Evolutionary conservation across 1,140 invertebrate species (phyloP).

Genomic region (Ips typographus): DNA sequence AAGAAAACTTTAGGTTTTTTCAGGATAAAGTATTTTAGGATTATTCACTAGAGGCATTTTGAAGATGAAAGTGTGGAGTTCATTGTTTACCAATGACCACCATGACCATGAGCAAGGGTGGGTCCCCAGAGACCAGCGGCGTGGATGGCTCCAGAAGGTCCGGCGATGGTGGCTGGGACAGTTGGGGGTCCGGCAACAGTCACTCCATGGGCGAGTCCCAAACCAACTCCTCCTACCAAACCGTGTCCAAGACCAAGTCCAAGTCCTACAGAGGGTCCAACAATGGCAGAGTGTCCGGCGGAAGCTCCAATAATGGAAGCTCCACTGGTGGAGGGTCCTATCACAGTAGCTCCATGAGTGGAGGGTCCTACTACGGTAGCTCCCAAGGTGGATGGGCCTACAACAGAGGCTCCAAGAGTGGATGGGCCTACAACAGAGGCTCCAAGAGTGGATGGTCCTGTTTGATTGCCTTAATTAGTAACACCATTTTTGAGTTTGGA

Average conservation of each 20-base stretch:
- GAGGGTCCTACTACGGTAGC: constrained; percentile 25
- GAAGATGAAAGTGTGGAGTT: background rate
- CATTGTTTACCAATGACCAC: constrained; percentile 32
- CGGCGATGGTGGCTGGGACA: constrained; percentile 32
- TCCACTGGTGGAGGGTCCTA: constrained; percentile 30
- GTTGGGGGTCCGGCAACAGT: constrained; percentile 33
- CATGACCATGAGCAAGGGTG: constrained; percentile 35
- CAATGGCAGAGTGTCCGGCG: constrained; percentile 27
- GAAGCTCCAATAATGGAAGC: constrained; percentile 26
- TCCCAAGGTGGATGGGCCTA: constrained; percentile 17
- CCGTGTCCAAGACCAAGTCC: background rate
- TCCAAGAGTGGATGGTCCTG: constrained; percentile 27
- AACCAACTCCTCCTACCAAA: constrained; percentile 11
- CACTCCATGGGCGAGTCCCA: constrained; percentile 25
- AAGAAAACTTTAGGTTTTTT: constrained; percentile 10
- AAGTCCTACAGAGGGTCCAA: constrained; percentile 17
- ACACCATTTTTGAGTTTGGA: background rate
- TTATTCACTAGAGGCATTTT: constrained; percentile 20
- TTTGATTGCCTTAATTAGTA: background rate
- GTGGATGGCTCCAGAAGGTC: constrained; percentile 29
- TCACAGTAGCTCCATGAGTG: constrained; percentile 28
- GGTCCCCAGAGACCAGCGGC: constrained; percentile 36
- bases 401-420: constrained; percentile 13
- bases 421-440: constrained; percentile 16
- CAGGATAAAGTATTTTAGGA: constrained; percentile 7